A percentile compares a stretch with the other conserved stretches of the same genome.
These are phyloP conservation scores for Ranitomeya variabilis DNA, from an alignment of 2,113 vertebrate species.

Conservation along the genomic window DNA sequence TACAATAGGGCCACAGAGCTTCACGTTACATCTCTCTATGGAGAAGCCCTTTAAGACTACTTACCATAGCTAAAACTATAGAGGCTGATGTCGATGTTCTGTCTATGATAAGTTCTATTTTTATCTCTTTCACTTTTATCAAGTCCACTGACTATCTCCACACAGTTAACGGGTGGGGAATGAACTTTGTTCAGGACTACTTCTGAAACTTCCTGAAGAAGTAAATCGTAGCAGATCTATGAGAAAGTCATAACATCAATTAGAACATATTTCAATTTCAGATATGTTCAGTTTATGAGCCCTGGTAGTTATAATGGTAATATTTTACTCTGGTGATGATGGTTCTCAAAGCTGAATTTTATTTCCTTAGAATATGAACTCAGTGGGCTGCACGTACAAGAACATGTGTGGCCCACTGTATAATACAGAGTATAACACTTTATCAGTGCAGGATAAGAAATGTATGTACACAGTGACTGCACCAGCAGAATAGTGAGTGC, in stretches of 20 bases:
- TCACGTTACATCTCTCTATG: no score
- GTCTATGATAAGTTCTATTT: not conserved
- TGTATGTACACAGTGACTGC: no score
- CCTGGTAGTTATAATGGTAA: not conserved
- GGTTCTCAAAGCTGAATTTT: not conserved
- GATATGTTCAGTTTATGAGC: not conserved
- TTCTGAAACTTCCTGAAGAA: not conserved
- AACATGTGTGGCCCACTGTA: not conserved
- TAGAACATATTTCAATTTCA: not conserved
- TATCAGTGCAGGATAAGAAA: no score
- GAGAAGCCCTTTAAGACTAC: no score
- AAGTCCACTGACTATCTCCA: not conserved
- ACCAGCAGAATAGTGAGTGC: no score
- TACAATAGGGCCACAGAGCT: no score
- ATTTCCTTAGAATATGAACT: not conserved
- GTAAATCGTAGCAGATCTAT: no score
- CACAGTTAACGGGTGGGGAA: not conserved
- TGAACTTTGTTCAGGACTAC: conserved; percentile 16
- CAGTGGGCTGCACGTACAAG: not conserved
- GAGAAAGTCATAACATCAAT: not conserved
- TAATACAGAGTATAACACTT: no score
- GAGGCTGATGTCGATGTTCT: no score
- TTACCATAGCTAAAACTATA: not conserved
- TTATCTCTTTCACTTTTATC: not conserved
- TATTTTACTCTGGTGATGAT: not conserved